These are phyloP conservation scores for Tillus elongatus DNA, from an alignment of 2,888 invertebrate genomes.

Conservation along the genomic window DNA sequence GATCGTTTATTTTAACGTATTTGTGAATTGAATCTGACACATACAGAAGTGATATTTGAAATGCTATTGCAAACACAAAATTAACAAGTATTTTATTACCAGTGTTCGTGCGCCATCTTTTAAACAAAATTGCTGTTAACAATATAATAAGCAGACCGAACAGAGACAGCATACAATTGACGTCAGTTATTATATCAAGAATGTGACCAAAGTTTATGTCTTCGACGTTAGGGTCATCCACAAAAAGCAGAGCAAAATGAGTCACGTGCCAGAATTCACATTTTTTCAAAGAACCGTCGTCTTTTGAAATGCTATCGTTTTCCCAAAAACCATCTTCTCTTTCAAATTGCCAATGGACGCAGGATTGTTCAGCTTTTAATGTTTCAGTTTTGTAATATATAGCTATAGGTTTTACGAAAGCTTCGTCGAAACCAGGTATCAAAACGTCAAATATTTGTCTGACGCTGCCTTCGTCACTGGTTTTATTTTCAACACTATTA, in stretches of 20 bases:
- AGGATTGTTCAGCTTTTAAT: slow-evolving; percentile 17
- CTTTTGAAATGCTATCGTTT: slow-evolving; percentile 37
- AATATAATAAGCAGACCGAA: slow-evolving; percentile 45
- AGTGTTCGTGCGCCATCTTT: slow-evolving; percentile 48
- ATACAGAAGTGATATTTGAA: slow-evolving; percentile 36
- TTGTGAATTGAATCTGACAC: slow-evolving; percentile 32
- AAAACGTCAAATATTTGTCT: slow-evolving; percentile 52
- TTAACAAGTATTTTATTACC: slow-evolving; percentile 37
- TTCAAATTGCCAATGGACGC: slow-evolving; percentile 30
- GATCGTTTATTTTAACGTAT: slow-evolving; percentile 34
- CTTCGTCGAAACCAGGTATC: slow-evolving; percentile 46
- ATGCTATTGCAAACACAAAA: slow-evolving; percentile 29
- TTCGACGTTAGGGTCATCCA: slow-evolving; percentile 33
- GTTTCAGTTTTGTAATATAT: slow-evolving; percentile 43
- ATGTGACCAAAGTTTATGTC: slow-evolving; percentile 27
- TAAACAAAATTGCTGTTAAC: slow-evolving; percentile 47
- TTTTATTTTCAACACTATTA: slow-evolving; percentile 10
- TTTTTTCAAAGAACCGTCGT: slow-evolving; percentile 35
- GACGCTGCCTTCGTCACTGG: slow-evolving; percentile 32
- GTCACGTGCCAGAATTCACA: slow-evolving; percentile 51
- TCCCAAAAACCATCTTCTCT: slow-evolving; percentile 39
- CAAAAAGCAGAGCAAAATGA: slow-evolving; percentile 49
- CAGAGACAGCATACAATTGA: slow-evolving; percentile 47
- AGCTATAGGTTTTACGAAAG: slow-evolving; percentile 46
- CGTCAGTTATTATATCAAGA: slow-evolving; percentile 44